These are phyloP conservation scores for Phyto melanocephala DNA, from an alignment of 2,888 invertebrate genomes.

Conservation along the genomic window DNA sequence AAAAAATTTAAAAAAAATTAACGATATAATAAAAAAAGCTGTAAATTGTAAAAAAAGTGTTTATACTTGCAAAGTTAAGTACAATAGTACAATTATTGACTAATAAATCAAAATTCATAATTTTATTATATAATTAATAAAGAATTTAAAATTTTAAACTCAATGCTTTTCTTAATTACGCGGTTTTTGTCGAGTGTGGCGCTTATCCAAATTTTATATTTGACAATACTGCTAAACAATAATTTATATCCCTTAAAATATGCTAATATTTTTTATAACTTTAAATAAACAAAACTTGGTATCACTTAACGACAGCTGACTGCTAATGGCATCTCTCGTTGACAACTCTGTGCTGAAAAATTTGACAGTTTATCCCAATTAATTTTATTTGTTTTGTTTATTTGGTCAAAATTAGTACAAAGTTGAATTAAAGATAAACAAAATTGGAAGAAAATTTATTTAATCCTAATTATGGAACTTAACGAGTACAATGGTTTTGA, in stretches of 20 bases:
- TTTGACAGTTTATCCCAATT: conserved; percentile 27
- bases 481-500: conserved; percentile 59
- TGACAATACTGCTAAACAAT: no score
- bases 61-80: no score
- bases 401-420: conserved; percentile 61
- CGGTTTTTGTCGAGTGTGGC: no score
- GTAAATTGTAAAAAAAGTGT: no score
- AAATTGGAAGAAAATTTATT: conserved; percentile 38
- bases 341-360: neutral
- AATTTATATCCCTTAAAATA: neutral
- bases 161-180: no score
- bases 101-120: no score
- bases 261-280: neutral
- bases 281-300: conserved; percentile 19
- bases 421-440: conserved; percentile 65
- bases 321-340: neutral
- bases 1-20: no score
- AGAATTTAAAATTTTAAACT: no score
- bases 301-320: conserved; percentile 41
- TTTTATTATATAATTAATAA: no score
- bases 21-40: no score
- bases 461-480: conserved; percentile 57
- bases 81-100: no score
- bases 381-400: conserved; percentile 55
- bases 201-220: no score